Evolutionary conservation across 2,797 vertebrate species (phyloP).

Genomic region (Champsocephalus esox): DNA sequence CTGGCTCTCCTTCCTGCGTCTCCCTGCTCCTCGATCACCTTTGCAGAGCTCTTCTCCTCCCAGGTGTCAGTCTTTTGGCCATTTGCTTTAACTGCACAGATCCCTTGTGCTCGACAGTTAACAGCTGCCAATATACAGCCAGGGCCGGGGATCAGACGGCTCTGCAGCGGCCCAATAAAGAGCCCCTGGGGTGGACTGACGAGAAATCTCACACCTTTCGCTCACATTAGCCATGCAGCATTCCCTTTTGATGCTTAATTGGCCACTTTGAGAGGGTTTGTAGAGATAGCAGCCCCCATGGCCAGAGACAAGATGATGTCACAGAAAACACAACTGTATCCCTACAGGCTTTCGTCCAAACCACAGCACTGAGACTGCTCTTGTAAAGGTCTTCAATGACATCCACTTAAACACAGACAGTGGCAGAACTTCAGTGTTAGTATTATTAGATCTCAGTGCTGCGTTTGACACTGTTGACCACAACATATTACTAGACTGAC

Average conservation of each 20-base stretch:
- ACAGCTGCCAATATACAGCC: constrained; percentile 91
- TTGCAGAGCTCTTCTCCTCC: constrained; percentile 50
- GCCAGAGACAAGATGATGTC: constrained; percentile 45
- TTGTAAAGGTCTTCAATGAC: no score
- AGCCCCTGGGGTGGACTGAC: constrained; percentile 79
- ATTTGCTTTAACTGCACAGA: constrained; percentile 85
- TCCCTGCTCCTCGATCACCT: constrained; percentile 41
- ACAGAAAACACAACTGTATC: constrained; percentile 30
- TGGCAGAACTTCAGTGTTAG: no score
- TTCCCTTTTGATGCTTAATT: constrained; percentile 88
- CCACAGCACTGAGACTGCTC: no score
- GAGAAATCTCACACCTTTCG: constrained; percentile 89
- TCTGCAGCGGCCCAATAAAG: constrained; percentile 83
- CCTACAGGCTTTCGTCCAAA: neutral
- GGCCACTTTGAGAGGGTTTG: constrained; percentile 80
- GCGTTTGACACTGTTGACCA: no score
- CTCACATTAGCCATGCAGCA: constrained; percentile 85
- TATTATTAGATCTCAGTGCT: no score
- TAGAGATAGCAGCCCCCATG: constrained; percentile 47
- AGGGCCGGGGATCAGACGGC: constrained; percentile 85
- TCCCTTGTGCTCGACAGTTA: constrained; percentile 78
- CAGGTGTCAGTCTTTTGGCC: constrained; percentile 79
- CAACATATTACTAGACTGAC: no score
- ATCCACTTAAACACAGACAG: no score
- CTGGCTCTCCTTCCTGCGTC: constrained; percentile 19